phyloP scores from a whole-genome alignment of 2,888 invertebrate species.

The Nudaria mundana region DNA sequence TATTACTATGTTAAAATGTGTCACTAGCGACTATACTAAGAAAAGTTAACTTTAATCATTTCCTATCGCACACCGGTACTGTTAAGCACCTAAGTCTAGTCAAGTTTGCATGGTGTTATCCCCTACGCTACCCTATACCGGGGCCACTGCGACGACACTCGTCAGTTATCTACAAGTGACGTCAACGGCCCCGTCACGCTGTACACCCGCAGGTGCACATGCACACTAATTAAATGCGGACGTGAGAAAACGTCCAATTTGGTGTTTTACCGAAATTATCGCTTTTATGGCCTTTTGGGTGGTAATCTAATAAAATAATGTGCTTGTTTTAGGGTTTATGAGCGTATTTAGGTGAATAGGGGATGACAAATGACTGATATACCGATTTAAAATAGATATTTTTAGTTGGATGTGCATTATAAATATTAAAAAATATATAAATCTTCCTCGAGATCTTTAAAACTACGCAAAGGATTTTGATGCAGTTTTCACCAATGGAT shows the following conservation, averaged over 20 bases:
- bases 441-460: too few species aligned
- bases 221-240: constrained; percentile 46
- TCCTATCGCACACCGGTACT: too few species aligned
- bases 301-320: background rate
- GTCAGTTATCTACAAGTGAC: constrained; percentile 9
- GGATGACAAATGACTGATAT: background rate
- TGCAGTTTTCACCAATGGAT: too few species aligned
- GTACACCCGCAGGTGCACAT: constrained; percentile 23
- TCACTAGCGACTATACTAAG: too few species aligned
- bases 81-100: too few species aligned
- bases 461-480: too few species aligned
- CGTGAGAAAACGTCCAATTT: constrained; percentile 54
- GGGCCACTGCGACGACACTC: constrained; percentile 9
- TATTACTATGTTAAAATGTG: too few species aligned
- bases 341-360: background rate
- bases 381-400: too few species aligned
- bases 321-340: constrained; percentile 3
- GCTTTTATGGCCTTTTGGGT: constrained; percentile 9
- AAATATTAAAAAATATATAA: too few species aligned
- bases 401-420: too few species aligned
- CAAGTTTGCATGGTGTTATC: too few species aligned
- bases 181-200: constrained; percentile 30
- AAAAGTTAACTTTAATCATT: too few species aligned
- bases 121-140: constrained; percentile 1
- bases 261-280: constrained; percentile 30